Evolutionary conservation across 2,888 invertebrate genomes (phyloP).

Genomic region (Leptarthrus brevirostris): DNA sequence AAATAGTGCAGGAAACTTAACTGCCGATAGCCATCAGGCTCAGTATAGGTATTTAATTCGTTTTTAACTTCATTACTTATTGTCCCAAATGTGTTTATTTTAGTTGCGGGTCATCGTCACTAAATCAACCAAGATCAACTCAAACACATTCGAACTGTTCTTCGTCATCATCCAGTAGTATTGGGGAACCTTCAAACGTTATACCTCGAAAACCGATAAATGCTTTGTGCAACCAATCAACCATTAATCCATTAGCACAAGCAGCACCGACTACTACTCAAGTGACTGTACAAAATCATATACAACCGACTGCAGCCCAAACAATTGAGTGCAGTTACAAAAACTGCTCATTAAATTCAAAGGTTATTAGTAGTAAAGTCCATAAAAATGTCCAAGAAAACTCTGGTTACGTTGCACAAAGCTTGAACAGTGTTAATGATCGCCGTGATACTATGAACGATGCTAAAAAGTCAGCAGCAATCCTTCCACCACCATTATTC

Average conservation of each 20-base stretch:
- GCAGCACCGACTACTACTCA: constrained; percentile 42
- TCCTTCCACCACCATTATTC: constrained; percentile 56
- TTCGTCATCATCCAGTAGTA: constrained; percentile 54
- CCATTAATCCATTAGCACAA: constrained; percentile 44
- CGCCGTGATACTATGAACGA: background rate
- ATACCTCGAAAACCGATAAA: constrained; percentile 51
- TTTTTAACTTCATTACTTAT: constrained; percentile 58
- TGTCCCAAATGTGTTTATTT: background rate
- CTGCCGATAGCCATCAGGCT: constrained; percentile 66
- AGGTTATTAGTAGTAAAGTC: constrained; percentile 44
- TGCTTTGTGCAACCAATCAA: constrained; percentile 49
- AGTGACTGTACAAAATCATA: constrained; percentile 34
- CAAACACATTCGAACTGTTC: constrained; percentile 57
- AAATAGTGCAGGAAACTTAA: constrained; percentile 66
- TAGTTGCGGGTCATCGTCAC: constrained; percentile 56
- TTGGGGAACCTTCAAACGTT: constrained; percentile 54
- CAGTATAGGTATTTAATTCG: constrained; percentile 61
- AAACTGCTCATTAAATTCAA: constrained; percentile 63
- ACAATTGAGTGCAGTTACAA: constrained; percentile 64
- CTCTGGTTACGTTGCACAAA: background rate
- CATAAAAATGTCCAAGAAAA: constrained; percentile 21
- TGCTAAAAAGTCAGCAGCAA: constrained; percentile 28
- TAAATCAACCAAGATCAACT: constrained; percentile 57
- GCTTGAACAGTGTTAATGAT: background rate
- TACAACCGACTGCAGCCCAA: constrained; percentile 53